These are phyloP conservation scores for Pseudoatta argentina DNA, from an alignment of 1,140 invertebrate genomes.

Conservation along the genomic window DNA sequence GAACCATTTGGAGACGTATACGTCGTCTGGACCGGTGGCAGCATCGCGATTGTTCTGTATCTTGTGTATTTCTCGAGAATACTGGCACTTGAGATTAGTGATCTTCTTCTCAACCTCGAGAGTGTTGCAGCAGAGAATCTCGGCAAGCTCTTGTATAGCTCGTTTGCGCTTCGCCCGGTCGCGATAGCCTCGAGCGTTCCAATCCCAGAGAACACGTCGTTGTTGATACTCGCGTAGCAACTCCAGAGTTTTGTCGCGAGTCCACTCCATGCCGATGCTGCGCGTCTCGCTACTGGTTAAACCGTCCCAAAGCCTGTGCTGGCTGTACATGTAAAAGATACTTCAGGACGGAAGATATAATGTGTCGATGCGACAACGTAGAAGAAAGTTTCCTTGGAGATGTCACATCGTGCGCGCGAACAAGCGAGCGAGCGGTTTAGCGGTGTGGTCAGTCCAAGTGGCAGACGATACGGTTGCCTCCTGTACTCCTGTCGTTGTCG, in stretches of 20 bases:
- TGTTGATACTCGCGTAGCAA: constrained; percentile 85
- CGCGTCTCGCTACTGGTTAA: constrained; percentile 54
- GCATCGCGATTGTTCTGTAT: constrained; percentile 77
- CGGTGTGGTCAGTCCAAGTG: background rate
- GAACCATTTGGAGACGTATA: constrained; percentile 80
- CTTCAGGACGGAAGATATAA: background rate
- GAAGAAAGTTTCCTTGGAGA: background rate
- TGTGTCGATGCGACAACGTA: background rate
- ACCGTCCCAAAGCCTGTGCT: constrained; percentile 66
- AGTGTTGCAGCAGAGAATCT: constrained; percentile 84
- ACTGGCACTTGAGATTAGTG: constrained; percentile 86
- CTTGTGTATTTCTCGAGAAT: constrained; percentile 86
- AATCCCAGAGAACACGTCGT: constrained; percentile 86
- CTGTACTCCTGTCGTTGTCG: background rate
- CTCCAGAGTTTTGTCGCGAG: constrained; percentile 85
- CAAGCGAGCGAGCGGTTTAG: background rate
- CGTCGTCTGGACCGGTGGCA: constrained; percentile 72
- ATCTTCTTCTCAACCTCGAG: constrained; percentile 86
- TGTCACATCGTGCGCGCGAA: background rate
- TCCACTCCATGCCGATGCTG: constrained; percentile 86
- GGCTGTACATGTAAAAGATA: constrained; percentile 62
- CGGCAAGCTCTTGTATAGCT: constrained; percentile 85
- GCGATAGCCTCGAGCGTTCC: constrained; percentile 85
- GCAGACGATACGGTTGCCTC: background rate
- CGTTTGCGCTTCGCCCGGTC: constrained; percentile 84